Evolutionary conservation across 2,888 invertebrate genomes (phyloP).

Genomic region (Priocnemis perturbator): DNA sequence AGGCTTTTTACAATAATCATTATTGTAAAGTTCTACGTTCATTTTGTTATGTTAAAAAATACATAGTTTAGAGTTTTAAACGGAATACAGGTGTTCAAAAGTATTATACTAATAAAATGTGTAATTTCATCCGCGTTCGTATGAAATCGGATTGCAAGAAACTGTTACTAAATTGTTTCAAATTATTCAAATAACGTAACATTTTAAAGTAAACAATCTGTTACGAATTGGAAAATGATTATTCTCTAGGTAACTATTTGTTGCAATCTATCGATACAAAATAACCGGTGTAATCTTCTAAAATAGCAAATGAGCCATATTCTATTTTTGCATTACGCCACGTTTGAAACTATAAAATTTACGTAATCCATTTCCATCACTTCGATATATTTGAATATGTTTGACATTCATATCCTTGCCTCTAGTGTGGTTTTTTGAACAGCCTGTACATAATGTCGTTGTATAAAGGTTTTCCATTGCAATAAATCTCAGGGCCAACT

Average conservation of each 20-base stretch:
- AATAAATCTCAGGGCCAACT: too few species aligned
- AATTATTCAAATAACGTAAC: neutral
- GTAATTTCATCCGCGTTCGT: neutral
- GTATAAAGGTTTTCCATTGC: too few species aligned
- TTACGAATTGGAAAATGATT: neutral
- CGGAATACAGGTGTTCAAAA: neutral
- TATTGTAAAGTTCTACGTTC: slow-evolving; percentile 2
- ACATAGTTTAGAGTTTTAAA: too few species aligned
- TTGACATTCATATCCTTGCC: too few species aligned
- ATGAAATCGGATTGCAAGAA: neutral
- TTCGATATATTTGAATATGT: too few species aligned
- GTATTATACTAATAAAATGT: neutral
- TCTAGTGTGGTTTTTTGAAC: too few species aligned
- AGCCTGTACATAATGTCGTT: too few species aligned
- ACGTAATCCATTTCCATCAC: too few species aligned
- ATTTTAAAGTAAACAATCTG: neutral
- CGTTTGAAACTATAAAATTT: too few species aligned
- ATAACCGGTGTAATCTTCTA: neutral
- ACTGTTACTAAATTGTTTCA: too few species aligned
- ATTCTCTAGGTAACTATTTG: neutral
- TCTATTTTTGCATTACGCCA: neutral
- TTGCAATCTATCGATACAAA: neutral
- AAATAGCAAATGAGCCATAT: neutral
- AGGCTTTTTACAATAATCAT: neutral
- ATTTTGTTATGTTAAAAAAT: too few species aligned